Conservation (phyloP, 1,140 invertebrate genomes). For the Ceratina japonica region DNA sequence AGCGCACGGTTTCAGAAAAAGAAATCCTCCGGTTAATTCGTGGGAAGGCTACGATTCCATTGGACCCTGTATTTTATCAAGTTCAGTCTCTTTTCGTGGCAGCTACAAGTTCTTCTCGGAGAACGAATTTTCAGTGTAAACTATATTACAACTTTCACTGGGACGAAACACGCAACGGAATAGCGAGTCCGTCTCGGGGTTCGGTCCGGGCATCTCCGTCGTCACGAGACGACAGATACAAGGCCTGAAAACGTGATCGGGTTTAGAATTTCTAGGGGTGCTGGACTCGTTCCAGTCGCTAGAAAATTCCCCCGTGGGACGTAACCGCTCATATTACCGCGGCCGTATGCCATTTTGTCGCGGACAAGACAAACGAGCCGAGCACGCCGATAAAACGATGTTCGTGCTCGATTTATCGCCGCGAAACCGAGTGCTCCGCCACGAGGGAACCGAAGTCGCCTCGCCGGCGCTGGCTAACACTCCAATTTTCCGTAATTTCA, state of each 20-base stretch:
- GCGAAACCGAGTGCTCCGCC: conserved; percentile 1
- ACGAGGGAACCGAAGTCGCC: not conserved
- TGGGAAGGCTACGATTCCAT: not conserved
- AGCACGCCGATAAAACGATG: conserved; percentile 40
- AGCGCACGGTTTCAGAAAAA: conserved; percentile 1
- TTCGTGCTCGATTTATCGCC: conserved; percentile 16
- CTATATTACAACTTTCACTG: conserved; percentile 13
- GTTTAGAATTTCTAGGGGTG: conserved; percentile 59
- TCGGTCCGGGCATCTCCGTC: not conserved
- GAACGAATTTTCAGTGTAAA: too few species aligned
- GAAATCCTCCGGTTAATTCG: not conserved
- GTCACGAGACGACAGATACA: conserved; percentile 36
- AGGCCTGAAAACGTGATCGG: conserved; percentile 51
- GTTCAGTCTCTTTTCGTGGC: not conserved
- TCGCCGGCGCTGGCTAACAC: not conserved
- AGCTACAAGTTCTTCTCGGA: too few species aligned
- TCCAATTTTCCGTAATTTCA: conserved; percentile 3
- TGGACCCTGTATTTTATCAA: not conserved
- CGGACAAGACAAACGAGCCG: conserved; percentile 47
- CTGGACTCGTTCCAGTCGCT: conserved; percentile 23
- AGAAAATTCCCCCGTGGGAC: conserved; percentile 45
- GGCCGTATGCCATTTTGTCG: conserved; percentile 3
- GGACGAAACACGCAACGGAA: not conserved
- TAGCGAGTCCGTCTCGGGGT: not conserved
- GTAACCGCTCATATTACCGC: conserved; percentile 53